Percentiles rank a stretch among this genome's conserved stretches.
phyloP scores from a whole-genome alignment of 1,140 invertebrate genomes.

The Aphaenogaster rudis region DNA sequence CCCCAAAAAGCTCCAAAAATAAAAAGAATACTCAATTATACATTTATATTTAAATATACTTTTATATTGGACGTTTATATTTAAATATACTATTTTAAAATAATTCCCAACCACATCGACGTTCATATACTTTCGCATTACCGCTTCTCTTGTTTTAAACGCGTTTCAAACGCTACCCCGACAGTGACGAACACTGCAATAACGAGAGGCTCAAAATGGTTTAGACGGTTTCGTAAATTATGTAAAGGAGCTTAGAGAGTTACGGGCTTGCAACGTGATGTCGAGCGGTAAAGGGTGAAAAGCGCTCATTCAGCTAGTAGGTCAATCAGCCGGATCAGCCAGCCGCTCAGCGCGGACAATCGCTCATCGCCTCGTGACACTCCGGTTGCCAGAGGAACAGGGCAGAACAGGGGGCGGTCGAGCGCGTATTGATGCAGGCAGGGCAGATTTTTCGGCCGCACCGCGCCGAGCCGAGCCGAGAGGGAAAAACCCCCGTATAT shows the following conservation, averaged over 20 bases:
- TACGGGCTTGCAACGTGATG: too few species aligned
- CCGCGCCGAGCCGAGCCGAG: background rate
- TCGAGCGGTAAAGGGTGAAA: background rate
- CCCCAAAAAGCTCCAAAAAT: too few species aligned
- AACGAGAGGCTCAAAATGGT: background rate
- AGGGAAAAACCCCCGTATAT: conserved; percentile 11
- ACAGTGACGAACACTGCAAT: background rate
- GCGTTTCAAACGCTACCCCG: background rate
- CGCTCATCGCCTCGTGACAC: background rate
- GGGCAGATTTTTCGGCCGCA: conserved; percentile 10
- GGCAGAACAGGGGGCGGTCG: background rate
- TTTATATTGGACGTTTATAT: too few species aligned
- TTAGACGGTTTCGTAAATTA: background rate
- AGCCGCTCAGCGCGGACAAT: background rate
- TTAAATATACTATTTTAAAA: too few species aligned
- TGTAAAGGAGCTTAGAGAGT: background rate
- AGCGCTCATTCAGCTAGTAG: background rate
- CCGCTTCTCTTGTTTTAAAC: background rate
- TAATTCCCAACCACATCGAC: background rate
- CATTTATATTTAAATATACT: too few species aligned
- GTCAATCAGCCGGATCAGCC: conserved; percentile 26
- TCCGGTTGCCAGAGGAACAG: background rate
- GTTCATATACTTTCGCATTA: background rate
- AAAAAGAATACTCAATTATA: too few species aligned
- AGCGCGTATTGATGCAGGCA: conserved; percentile 20